Base-by-base conservation (phyloP, 2,113 vertebrate genomes). In the Corvus hawaiiensis region DNA sequence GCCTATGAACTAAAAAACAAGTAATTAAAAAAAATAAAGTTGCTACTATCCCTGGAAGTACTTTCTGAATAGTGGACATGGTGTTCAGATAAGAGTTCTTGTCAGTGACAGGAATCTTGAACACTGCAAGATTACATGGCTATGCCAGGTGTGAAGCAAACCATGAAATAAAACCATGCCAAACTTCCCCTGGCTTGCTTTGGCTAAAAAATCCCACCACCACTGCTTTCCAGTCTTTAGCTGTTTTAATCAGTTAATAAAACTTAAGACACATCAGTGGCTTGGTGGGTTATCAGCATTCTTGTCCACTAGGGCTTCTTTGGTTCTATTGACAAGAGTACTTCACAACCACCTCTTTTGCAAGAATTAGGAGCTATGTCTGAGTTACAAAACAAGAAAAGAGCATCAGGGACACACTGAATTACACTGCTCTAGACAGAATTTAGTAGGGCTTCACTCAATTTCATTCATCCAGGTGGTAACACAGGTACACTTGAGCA, bases 391-490 rank as follows among this genome's bases (percentile, higher is more conserved):
- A 81, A 27, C 48, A 56, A 24, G 67, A 35, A 30, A 71, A 76
- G 87, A 93, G 73, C 77, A 74, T 24, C 52, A 77, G 88, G 94
- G 91, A 90, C 84, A 95, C 35, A 35, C 35, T 63, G 81, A 79
- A 75, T n/a, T 46, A 43, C 48, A 41, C 56, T 30, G 83, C 58
- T 89, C 89, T 92, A 63, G 94, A 55, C 27, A 87, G 59, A 93
- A 96, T 95, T 96, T 96, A 93, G 97, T 28, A 93, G 89, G 96
- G 97, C 98, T 97, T 97, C 97, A 89, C 77, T 97, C 96, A 96
- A 97, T 98, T 98, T 98, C 98, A 98, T 98, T 98, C 97, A 97
- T 98, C 98, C 90, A 90, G 91, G 94, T 95, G 84, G 67, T 93
- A 32, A 87, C 94, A 97, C 77, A 59, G 93, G 96, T 90, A 97